phyloP scores from a whole-genome alignment of 2,888 invertebrate genomes.

The Strigamia maritima region DNA sequence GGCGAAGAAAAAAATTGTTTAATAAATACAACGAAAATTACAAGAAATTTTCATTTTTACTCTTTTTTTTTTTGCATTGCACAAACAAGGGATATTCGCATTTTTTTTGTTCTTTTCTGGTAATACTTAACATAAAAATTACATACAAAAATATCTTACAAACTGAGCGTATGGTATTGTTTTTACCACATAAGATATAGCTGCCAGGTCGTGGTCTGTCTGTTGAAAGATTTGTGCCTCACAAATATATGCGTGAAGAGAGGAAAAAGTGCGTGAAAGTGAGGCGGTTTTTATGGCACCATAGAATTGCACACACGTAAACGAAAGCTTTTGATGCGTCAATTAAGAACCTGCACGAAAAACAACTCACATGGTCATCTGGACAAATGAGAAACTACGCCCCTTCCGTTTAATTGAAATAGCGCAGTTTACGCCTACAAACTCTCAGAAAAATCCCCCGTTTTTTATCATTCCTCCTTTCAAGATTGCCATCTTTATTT shows the following conservation, averaged over 20 bases:
- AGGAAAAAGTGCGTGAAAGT: conserved; percentile 4
- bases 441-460: background rate
- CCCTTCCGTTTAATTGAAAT: background rate
- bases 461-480: background rate
- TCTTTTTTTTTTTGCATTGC: conserved; percentile 12
- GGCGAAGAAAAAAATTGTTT: conserved; percentile 25
- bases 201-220: conserved; percentile 38
- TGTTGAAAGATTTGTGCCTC: conserved; percentile 22
- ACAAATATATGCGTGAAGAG: background rate
- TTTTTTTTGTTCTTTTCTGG: background rate
- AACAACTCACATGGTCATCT: conserved; percentile 13
- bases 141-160: conserved; percentile 38
- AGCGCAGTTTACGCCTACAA: background rate
- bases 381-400: conserved; percentile 9
- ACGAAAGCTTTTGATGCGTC: conserved; percentile 26
- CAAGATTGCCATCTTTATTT: no score
- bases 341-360: conserved; percentile 22
- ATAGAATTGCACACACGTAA: conserved; percentile 26
- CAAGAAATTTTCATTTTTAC: conserved; percentile 1
- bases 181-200: conserved; percentile 28
- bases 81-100: conserved; percentile 11
- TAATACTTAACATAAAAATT: conserved; percentile 16
- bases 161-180: conserved; percentile 36
- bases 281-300: conserved; percentile 18
- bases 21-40: conserved; percentile 27